Conservation (phyloP, 2,113 vertebrate species). For the Felis catus region DNA sequence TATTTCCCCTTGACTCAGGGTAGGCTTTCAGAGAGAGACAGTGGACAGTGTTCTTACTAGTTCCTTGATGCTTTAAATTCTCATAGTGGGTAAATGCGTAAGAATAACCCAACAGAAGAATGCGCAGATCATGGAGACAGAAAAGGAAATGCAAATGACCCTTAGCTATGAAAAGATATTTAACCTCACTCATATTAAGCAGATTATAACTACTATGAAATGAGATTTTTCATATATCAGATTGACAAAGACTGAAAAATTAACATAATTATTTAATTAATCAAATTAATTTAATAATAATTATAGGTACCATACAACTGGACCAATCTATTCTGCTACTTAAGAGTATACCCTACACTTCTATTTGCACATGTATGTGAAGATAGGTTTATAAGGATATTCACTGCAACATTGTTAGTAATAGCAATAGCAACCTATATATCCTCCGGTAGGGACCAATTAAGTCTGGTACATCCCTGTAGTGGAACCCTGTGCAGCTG, state of each 20-base stretch:
- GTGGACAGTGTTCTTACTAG: neutral
- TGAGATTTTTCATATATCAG: neutral
- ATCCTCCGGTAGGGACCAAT: neutral
- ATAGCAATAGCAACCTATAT: neutral
- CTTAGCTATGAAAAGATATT: neutral
- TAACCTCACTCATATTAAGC: neutral
- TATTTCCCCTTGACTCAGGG: neutral
- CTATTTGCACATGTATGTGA: neutral
- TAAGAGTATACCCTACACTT: neutral
- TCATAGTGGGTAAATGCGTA: neutral
- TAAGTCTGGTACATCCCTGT: neutral
- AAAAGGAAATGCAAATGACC: neutral
- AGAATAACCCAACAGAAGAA: neutral
- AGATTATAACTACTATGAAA: neutral
- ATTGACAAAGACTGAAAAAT: neutral
- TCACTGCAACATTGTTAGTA: neutral
- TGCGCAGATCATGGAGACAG: neutral
- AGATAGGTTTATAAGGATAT: neutral
- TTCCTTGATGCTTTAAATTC: neutral
- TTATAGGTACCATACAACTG: too few species aligned
- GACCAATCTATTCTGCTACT: neutral
- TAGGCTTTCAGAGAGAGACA: neutral
- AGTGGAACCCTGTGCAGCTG: too few species aligned
- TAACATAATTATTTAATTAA: neutral
- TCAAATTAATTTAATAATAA: neutral